Conservation (phyloP, 2,113 vertebrate genomes). For the Sula dactylatra region DNA sequence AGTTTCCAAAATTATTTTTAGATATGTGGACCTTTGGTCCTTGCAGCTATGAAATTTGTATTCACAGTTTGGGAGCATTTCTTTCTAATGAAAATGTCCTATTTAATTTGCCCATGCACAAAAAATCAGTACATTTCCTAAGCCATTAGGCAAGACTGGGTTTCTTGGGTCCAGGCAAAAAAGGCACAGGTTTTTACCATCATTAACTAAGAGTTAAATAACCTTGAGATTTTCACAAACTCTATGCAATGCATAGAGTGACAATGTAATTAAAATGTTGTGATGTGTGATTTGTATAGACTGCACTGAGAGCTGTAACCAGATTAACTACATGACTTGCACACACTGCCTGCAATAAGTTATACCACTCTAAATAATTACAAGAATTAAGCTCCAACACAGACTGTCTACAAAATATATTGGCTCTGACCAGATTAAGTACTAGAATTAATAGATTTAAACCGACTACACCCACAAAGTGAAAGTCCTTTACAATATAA, state of each 20-base stretch:
- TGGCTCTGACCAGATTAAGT: conserved; percentile 14
- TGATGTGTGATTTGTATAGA: background rate
- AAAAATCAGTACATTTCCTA: background rate
- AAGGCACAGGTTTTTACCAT: background rate
- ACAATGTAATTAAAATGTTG: conserved; percentile 25
- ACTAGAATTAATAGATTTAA: conserved; percentile 9
- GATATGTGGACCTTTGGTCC: background rate
- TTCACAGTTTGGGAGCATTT: background rate
- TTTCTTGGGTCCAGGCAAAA: background rate
- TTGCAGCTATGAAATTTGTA: background rate
- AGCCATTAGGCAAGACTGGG: background rate
- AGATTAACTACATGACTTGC: conserved; percentile 27
- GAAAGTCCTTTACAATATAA: background rate
- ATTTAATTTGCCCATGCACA: background rate
- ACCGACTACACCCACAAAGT: background rate
- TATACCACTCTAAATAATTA: conserved; percentile 28
- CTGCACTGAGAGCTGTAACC: background rate
- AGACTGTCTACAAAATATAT: conserved; percentile 16
- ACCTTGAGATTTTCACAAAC: background rate
- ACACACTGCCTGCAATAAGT: background rate
- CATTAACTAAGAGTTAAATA: background rate
- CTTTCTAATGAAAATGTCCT: background rate
- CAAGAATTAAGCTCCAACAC: conserved; percentile 21
- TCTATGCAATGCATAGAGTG: background rate
- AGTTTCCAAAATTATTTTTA: background rate